phyloP scores from a whole-genome alignment of 2,797 vertebrate species.

The Artibeus lituratus region DNA sequence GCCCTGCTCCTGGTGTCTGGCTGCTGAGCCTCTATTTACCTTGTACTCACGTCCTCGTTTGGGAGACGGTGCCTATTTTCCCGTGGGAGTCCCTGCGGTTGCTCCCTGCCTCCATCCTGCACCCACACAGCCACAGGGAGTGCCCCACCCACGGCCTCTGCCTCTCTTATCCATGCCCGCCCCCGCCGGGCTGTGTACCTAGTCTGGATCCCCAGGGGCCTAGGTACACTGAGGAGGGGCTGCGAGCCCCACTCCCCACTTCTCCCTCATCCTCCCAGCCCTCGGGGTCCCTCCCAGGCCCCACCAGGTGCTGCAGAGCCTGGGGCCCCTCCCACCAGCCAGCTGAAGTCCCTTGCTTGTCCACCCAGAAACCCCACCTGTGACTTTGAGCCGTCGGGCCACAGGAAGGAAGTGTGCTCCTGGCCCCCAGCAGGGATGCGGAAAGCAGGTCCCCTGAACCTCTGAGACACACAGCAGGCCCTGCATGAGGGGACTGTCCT shows the following conservation, averaged over 20 bases:
- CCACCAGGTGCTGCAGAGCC: neutral
- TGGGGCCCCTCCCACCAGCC: rapidly evolving
- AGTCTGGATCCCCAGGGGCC: neutral
- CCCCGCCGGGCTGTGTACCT: neutral
- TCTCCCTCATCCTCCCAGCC: rapidly evolving
- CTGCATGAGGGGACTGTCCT: rapidly evolving
- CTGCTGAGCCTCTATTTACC: neutral
- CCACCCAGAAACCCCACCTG: neutral
- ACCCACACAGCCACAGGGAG: no score
- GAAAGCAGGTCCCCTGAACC: neutral
- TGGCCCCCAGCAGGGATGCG: no score
- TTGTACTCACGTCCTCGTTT: rapidly evolving
- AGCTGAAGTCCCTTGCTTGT: neutral
- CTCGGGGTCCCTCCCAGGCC: neutral
- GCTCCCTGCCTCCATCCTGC: neutral
- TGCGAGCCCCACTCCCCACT: rapidly evolving
- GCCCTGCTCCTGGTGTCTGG: neutral
- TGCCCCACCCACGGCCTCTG: rapidly evolving
- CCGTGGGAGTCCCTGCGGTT: no score
- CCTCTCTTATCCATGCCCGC: neutral
- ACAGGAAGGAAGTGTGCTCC: neutral
- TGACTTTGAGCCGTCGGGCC: neutral
- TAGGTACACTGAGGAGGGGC: rapidly evolving
- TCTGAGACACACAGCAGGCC: neutral
- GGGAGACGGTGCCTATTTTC: rapidly evolving